Percentiles rank a stretch among this genome's conserved stretches.
phyloP scores from a whole-genome alignment of 2,888 invertebrate species.

The Pammene aurita region DNA sequence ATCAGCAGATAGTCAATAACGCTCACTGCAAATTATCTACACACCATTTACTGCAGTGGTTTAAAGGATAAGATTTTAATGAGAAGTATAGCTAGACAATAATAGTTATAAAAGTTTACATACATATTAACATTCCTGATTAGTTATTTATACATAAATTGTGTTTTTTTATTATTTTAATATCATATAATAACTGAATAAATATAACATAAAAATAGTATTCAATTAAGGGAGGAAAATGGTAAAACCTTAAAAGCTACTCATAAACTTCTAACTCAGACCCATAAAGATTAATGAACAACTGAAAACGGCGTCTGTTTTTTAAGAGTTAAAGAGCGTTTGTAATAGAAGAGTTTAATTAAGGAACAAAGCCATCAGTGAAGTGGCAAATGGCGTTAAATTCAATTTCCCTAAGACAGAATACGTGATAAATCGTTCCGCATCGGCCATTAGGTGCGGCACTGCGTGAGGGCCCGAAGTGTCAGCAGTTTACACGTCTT shows the following conservation, averaged over 20 bases:
- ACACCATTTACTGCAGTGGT: neutral
- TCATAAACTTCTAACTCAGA: conserved; percentile 1
- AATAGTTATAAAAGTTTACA: neutral
- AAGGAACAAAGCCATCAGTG: conserved; percentile 63
- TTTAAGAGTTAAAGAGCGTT: conserved; percentile 42
- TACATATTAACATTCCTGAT: neutral
- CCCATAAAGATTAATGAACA: conserved; percentile 12
- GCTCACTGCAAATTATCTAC: conserved; percentile 45
- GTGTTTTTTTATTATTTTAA: no score
- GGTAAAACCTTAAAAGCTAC: neutral
- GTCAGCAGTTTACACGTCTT: conserved; percentile 75
- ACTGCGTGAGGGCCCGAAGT: conserved; percentile 71
- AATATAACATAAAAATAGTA: neutral
- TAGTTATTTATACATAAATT: neutral
- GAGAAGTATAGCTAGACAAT: no score
- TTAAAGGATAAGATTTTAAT: no score
- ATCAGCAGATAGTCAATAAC: conserved; percentile 52
- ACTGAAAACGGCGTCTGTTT: conserved; percentile 6
- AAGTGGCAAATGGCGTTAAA: conserved; percentile 67
- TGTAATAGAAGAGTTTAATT: conserved; percentile 67
- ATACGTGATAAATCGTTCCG: conserved; percentile 79
- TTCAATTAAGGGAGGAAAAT: neutral
- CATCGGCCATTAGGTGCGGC: conserved; percentile 76
- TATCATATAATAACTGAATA: no score
- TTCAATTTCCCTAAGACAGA: conserved; percentile 74